These are phyloP conservation scores for Gracilinanus agilis DNA, from an alignment of 2,113 vertebrate genomes.

Conservation along the genomic window DNA sequence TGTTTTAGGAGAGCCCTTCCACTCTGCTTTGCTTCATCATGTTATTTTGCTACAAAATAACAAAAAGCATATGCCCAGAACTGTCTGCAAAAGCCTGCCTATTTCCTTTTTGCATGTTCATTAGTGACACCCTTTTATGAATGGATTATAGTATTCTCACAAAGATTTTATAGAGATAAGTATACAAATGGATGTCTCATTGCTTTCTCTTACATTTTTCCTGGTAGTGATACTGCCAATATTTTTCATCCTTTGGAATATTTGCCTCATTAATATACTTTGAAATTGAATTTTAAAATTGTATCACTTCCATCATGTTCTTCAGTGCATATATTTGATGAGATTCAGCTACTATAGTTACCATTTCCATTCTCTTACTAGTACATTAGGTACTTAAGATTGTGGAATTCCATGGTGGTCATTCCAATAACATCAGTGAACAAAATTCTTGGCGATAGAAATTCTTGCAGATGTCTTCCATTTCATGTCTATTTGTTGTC, in stretches of 20 bases:
- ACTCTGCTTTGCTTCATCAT: not conserved
- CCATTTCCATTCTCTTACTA: not conserved
- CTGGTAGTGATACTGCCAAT: not conserved
- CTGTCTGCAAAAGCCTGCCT: not conserved
- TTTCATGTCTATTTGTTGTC: not conserved
- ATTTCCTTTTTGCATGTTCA: not conserved
- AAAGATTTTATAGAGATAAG: not conserved
- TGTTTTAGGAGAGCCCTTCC: not conserved
- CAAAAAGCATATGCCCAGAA: not conserved
- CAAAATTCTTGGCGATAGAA: not conserved
- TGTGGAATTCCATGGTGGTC: not conserved
- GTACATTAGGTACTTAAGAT: not conserved
- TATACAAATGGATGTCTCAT: not conserved
- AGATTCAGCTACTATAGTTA: not conserved
- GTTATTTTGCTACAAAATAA: not conserved
- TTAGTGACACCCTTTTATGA: not conserved
- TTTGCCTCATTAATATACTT: not conserved
- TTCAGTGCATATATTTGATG: not conserved
- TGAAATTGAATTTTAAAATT: not conserved
- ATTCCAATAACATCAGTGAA: not conserved
- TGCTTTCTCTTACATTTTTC: not conserved
- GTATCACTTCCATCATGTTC: not conserved
- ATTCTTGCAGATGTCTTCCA: not conserved
- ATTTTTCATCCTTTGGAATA: not conserved
- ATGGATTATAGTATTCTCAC: not conserved